Evolutionary conservation across 92 coral and sea anemone genomes (phyloP), one percentile per base, ranked within the genome.

Genomic region (Desmophyllum pertusum): DNA sequence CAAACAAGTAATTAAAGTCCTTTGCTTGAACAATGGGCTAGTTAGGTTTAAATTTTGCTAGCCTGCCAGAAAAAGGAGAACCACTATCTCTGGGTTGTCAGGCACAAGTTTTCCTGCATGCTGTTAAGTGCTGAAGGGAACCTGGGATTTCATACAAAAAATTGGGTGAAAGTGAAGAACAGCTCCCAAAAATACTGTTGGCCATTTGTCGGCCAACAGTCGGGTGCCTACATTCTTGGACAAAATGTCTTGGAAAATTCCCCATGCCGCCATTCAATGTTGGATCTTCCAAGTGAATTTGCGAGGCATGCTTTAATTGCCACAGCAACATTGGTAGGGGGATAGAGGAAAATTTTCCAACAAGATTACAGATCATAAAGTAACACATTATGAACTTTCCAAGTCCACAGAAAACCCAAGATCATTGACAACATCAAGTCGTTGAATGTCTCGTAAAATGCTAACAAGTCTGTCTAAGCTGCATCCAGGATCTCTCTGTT

Each of bases 401-500:
- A n/a, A 40, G 29, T 68, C 88, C n/a, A 75, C 43, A 33, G 90
- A 45, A 62, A 51, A 91, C 23, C 90, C 90, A 38, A 93, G 80
- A 19, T 86, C 96, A 70, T 81, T 70, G 38, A 94, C 84, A 37
- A 94, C 82, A 83, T 96, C 98, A 23, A 63, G 73, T 62, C 98
- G 81, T 71, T 90, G 89, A 43, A 94, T 55, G 25, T 88, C 87
- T 53, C 65, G 36, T 69, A 96, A 88, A 55, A 92, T 89, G 4
- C 70, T 70, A 3, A 87, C 75, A 41, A 96, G 76, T 84, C 84
- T 84, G 5, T 89, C 88, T 30, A 92, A 40, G 59, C 84, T 84
- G 75, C 96, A 94, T 17, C 37, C 64, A 10, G 91, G 89, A n/a
- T 92, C 94, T 77, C 87, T 88, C 57, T 94, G 95, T 65, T 89